phyloP scores from a whole-genome alignment of 2,113 vertebrate species.

The Hypomesus transpacificus region DNA sequence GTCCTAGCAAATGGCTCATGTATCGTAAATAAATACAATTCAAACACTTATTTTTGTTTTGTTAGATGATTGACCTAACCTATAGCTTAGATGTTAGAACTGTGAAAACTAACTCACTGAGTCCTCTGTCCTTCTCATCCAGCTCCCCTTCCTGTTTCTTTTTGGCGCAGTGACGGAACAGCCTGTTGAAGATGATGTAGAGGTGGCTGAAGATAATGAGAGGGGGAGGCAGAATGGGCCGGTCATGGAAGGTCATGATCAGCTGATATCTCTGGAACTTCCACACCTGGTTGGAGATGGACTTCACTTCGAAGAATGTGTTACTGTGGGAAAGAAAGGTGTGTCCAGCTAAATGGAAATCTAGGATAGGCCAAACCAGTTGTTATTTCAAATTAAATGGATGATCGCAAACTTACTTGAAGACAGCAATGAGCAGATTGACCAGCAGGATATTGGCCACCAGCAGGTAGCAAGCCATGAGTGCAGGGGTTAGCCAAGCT shows the following conservation, averaged over 20 bases:
- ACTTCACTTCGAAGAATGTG: conserved; percentile 97
- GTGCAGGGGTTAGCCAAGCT: conserved; percentile 95
- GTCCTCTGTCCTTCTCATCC: conserved; percentile 89
- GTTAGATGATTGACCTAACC: too few relatives aligned
- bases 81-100: neutral
- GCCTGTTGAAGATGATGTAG: conserved; percentile 81
- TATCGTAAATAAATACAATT: too few relatives aligned
- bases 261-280: conserved; percentile 98
- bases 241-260: conserved; percentile 97
- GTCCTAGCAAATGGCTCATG: too few relatives aligned
- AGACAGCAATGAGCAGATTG: conserved; percentile 96
- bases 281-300: conserved; percentile 99
- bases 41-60: too few relatives aligned
- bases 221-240: conserved; percentile 92
- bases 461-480: conserved; percentile 97
- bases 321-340: conserved; percentile 74
- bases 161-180: conserved; percentile 78
- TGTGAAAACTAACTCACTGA: conserved; percentile 75
- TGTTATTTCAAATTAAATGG: neutral
- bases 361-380: too few relatives aligned
- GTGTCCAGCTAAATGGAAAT: neutral
- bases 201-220: conserved; percentile 95
- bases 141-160: conserved; percentile 82
- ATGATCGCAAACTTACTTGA: conserved; percentile 79
- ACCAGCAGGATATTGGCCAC: conserved; percentile 98